These are phyloP conservation scores for Phalloptychus januarius DNA, from an alignment of 2,797 vertebrate genomes.

Conservation along the genomic window DNA sequence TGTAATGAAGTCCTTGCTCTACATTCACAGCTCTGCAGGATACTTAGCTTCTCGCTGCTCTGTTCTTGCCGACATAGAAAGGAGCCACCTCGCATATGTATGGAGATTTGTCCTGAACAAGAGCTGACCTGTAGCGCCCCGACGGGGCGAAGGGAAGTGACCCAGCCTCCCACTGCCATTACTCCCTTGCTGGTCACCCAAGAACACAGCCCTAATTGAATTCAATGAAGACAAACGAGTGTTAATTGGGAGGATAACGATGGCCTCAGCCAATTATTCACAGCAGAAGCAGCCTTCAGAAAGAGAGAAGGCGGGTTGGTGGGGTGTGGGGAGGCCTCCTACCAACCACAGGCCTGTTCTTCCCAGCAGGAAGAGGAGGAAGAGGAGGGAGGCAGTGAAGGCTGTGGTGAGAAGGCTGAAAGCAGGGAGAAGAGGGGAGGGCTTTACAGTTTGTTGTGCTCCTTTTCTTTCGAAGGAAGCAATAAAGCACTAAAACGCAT, in stretches of 20 bases:
- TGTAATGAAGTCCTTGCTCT: not conserved
- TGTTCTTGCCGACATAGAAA: constrained; percentile 16
- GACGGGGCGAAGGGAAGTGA: constrained; percentile 51
- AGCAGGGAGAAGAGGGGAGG: constrained; percentile 25
- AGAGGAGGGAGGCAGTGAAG: constrained; percentile 27
- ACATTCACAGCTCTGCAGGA: constrained; percentile 22
- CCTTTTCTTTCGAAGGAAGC: constrained; percentile 77
- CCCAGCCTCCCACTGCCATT: constrained; percentile 42
- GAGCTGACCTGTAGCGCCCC: constrained; percentile 45
- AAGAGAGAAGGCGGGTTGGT: not conserved
- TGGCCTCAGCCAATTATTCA: constrained; percentile 65
- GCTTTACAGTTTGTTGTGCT: constrained; percentile 68
- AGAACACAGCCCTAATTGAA: constrained; percentile 79
- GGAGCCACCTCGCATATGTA: constrained; percentile 38
- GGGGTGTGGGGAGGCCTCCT: constrained; percentile 39
- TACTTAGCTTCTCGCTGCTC: constrained; percentile 12
- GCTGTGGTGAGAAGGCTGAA: constrained; percentile 25
- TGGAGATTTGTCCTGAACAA: constrained; percentile 34
- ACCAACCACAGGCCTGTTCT: constrained; percentile 62
- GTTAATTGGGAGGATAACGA: constrained; percentile 82
- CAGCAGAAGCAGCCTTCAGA: constrained; percentile 50
- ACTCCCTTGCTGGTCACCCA: constrained; percentile 69
- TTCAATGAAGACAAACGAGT: constrained; percentile 76
- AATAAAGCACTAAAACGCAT: constrained; percentile 79
- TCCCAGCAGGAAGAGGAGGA: constrained; percentile 60